phyloP scores from a whole-genome alignment of 35 echinoderm and acorn worm species.

The Heliocidaris tuberculata region DNA sequence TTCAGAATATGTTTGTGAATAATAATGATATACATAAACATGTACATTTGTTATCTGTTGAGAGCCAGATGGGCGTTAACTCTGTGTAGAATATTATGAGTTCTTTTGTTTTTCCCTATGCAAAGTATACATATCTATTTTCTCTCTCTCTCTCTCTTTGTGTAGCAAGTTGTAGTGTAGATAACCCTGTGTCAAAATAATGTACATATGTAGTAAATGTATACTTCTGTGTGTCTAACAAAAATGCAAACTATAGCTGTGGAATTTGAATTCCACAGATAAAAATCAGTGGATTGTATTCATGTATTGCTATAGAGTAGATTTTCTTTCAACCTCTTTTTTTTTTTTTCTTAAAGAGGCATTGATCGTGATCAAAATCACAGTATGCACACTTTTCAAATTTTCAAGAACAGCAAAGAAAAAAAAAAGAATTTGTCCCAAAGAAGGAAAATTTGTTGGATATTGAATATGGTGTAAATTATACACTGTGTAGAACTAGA shows the following conservation, averaged over 20 bases:
- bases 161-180: not conserved
- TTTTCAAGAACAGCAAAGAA: too few species aligned
- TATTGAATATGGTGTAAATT: too few species aligned
- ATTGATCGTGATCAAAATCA: too few species aligned
- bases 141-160: not conserved
- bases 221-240: not conserved
- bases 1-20: not conserved
- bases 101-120: not conserved
- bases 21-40: not conserved
- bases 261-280: not conserved
- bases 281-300: slow-evolving; percentile 6
- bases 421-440: too few species aligned
- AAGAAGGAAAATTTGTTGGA: too few species aligned
- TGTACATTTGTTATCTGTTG: not conserved
- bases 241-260: not conserved
- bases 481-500: too few species aligned
- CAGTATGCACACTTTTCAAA: too few species aligned
- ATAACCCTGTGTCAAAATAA: not conserved
- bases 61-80: not conserved
- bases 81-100: not conserved
- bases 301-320: slow-evolving; percentile 11
- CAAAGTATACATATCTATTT: not conserved
- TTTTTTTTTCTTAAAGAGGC: too few species aligned
- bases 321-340: not conserved
- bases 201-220: not conserved